Conservation (phyloP, 2,113 vertebrate genomes). For the Mobula hypostoma region DNA sequence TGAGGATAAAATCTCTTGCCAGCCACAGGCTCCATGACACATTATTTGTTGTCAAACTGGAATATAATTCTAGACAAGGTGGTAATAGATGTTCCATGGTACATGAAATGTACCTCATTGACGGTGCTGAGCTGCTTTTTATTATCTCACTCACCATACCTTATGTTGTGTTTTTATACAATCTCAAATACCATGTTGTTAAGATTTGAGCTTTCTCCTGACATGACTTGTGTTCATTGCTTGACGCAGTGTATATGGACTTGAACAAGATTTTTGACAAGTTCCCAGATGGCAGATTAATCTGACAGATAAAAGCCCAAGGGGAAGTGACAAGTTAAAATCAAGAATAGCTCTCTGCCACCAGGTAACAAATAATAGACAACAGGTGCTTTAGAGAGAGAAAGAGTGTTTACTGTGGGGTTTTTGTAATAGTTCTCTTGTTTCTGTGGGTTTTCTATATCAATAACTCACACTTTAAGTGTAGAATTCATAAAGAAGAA, state of each 20-base stretch:
- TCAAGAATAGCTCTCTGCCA: too few species aligned
- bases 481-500: too few species aligned
- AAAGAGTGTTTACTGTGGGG: too few species aligned
- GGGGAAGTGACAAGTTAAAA: too few species aligned
- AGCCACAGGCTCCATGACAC: slow-evolving; percentile 14
- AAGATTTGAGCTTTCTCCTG: neutral
- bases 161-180: neutral
- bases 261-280: too few species aligned
- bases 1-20: neutral
- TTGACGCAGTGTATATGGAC: neutral
- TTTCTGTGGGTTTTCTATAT: too few species aligned
- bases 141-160: slow-evolving; percentile 2
- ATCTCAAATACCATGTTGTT: neutral
- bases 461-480: too few species aligned
- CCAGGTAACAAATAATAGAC: too few species aligned
- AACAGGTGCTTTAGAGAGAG: too few species aligned
- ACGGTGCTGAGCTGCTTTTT: neutral
- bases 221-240: neutral
- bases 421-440: too few species aligned
- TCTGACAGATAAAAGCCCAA: too few species aligned
- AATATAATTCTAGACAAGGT: neutral
- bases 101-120: slow-evolving; percentile 6
- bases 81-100: neutral
- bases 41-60: neutral
- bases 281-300: too few species aligned